Evolutionary conservation across 2,888 invertebrate genomes (phyloP), one percentile per base, ranked within the genome.

Genomic region (Operophtera brumata): DNA sequence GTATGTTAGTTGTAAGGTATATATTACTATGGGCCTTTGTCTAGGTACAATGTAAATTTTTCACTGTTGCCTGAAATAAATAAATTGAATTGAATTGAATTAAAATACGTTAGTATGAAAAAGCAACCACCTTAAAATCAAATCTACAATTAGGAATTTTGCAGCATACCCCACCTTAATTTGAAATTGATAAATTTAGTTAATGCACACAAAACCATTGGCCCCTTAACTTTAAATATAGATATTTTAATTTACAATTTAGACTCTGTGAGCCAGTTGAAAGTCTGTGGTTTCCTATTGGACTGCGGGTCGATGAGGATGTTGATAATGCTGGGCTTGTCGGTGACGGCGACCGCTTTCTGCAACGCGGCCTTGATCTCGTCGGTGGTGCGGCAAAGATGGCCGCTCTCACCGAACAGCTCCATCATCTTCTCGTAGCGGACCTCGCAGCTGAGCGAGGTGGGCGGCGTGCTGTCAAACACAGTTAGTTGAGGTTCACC

Each of bases 261-360:
- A 6, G 97, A 97, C 84, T 97, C 96, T 0, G 98, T 97, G 5
- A 98, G 91, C 98, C 98, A 98, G 76, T 92, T 94, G 81, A 97
- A 97, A 12, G 94, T 92, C 87, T 99, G 99, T 35, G 95, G 93
- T 83, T 98, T 98, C 62, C 98, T 93, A 77, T 95, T 96, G 10
- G 98, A 96, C 59, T 94, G 92, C 3, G 98, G 96, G 78, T 93
- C 94, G 50, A 99, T 99, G 71, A 96, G 93, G 20, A 98, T 94
- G 78, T 99, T 99, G 66, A 99, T 96, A 64, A 99, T 93, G 59
- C 94, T 94, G 0, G 98, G 97, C 55, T 93, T 92, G 80, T 96
- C 94, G 1, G 87, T 93, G 30, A 94, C 91, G 59, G 92, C 82
- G 40, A 97, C 84, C 2, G 95, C 92, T 59, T 92, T 90, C 61